Base-by-base conservation (phyloP, 1,140 invertebrate genomes). In the Pectinophora gossypiella region DNA sequence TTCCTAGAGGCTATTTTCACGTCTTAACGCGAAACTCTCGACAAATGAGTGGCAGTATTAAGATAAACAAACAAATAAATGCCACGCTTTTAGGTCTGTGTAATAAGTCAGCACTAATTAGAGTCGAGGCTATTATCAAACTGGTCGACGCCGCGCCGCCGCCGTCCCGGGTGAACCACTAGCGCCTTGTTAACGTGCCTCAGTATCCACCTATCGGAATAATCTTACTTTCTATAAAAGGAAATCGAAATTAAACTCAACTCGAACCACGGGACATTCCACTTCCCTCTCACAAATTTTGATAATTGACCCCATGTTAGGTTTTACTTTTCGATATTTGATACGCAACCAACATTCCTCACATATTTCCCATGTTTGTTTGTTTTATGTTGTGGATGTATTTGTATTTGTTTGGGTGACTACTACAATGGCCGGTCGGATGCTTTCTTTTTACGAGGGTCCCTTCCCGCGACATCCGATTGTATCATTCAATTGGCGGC, bases 171-270 rank as follows among this genome's bases (percentile, higher is more conserved):
- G 27, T n/a, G 9, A 2, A 16, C 9, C 35, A 4, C 36, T 2
- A 51, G 44, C 47, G 27, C 52, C 66, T 72, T 64, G 68, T 75
- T 72, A 71, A 69, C 65, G 68, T 61, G 60, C 63, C 64, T 51
- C 61, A 44, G 48, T 60, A 56, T 57, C 54, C 51, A 72, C 53
- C 60, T 66, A 71, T 68, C 71, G 59, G 69, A 76, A 76, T 73
- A 79, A 70, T 74, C 66, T 86, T 83, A 84, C 83, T 86, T 86
- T 86, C 83, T 86, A 86, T 75, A 82, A 84, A 86, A 82, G 78
- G 83, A 86, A 86, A 86, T 79, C 83, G 83, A 84, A 84, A 84
- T 85, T 81, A 76, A 76, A 69, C 79, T 64, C 72, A 58, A 74
- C 65, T 9, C 27, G 18, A n/a, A n/a, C n/a, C 74, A 71, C 76